Evolutionary conservation across 1,140 invertebrate genomes (phyloP), one percentile per base, ranked within the genome.

Genomic region (Platyscapa corneri): DNA sequence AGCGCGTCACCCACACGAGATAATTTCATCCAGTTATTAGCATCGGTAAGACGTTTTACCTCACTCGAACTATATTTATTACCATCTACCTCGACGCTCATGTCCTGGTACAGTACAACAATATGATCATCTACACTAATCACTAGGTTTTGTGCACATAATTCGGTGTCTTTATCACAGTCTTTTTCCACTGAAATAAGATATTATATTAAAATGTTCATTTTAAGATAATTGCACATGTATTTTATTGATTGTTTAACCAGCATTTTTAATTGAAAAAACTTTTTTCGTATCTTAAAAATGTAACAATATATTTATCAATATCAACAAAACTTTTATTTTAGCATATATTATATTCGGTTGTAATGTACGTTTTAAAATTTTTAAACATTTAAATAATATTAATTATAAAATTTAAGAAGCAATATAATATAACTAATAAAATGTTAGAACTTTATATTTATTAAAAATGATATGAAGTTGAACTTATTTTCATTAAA

Each of bases 51-150:
- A 89, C 95, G 95, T 86, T 95, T 94, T 1, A 96, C 94, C 90
- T 97, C 96, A 56, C 95, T 94, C 1, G 95, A 92, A 0, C 94
- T 95, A 86, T 96, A 96, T 1, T 89, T 92, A 83, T 94, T 94
- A 42, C 95, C 95, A 90, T 97, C 94, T 87, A 96, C 96, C 53
- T 95, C 94, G 0, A 96, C 93, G 76, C 94, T 95, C 86, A 97
- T 91, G 88, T 96, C 95, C 0, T 95, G 94, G 87, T 95, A 94
- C 1, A 97, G 91, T 14, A 94, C 89, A 32, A 96, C 93, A 14
- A 92, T 87, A 83, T 96, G 92, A 6, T 93, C 90, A 46, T 95
- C 93, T 87, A 96, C 93, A 7, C 91, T 90, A 3, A 97, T 94
- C 0, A 94, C 88, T 1, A 97, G 89, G 20, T 95, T 94, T 87